Evolutionary conservation across 1,140 invertebrate genomes (phyloP).

Genomic region (Pseudomyrmex flavicornis): DNA sequence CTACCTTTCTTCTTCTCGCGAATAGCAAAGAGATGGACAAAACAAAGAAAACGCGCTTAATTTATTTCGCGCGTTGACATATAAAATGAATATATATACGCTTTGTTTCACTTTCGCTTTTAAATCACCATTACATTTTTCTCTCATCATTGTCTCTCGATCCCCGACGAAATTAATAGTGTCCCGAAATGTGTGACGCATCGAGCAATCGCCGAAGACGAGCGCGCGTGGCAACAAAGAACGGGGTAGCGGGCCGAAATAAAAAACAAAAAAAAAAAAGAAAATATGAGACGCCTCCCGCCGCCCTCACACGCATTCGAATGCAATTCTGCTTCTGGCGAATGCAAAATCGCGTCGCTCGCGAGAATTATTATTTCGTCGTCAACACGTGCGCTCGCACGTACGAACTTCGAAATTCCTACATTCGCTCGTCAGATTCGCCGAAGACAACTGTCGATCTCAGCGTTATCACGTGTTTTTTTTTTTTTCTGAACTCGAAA

Average conservation of each 20-base stretch:
- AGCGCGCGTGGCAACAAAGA: neutral
- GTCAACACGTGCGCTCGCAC: neutral
- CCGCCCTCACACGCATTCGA: neutral
- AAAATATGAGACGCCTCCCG: neutral
- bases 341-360: neutral
- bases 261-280: neutral
- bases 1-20: neutral
- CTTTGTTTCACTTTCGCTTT: too few relatives aligned
- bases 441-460: too few relatives aligned
- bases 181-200: neutral
- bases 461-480: too few relatives aligned
- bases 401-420: neutral
- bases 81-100: too few relatives aligned
- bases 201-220: neutral
- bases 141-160: neutral
- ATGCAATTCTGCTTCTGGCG: neutral
- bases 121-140: too few relatives aligned
- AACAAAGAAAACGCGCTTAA: slow-evolving; percentile 10
- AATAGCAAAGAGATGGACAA: slow-evolving; percentile 34
- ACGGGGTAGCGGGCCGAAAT: neutral
- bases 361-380: too few relatives aligned
- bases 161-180: neutral
- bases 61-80: neutral
- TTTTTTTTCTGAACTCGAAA: too few relatives aligned
- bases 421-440: too few relatives aligned